A percentile compares a stretch with the other conserved stretches of the same genome.
Evolutionary conservation across 2,113 vertebrate species (phyloP).

Genomic region (Stegostoma tigrinum): DNA sequence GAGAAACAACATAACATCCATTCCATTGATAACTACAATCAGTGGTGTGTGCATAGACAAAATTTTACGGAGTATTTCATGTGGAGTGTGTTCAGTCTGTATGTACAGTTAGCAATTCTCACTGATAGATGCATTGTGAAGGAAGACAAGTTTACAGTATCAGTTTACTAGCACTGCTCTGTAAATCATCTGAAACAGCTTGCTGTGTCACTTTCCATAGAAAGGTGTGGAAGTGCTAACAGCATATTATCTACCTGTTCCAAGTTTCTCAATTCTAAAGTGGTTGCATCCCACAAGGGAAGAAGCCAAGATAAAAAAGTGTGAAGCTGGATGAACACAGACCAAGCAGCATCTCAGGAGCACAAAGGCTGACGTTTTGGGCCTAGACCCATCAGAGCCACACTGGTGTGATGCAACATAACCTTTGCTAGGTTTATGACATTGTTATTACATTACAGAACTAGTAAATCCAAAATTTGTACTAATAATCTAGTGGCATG

Average conservation of each 20-base stretch:
- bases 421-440: background rate
- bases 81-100: background rate
- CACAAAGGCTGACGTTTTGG: no score
- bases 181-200: slow-evolving; percentile 7
- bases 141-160: background rate
- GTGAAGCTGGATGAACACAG: no score
- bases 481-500: background rate
- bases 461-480: background rate
- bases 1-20: background rate
- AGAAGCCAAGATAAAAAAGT: no score
- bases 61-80: slow-evolving; percentile 18
- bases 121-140: slow-evolving; percentile 12
- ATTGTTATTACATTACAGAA: background rate
- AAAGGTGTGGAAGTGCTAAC: background rate
- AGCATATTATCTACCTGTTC: background rate
- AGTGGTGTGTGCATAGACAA: background rate
- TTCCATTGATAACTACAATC: background rate
- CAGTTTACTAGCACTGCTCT: background rate
- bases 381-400: no score
- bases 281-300: background rate
- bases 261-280: background rate
- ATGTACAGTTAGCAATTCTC: slow-evolving; percentile 17
- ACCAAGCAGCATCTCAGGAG: no score
- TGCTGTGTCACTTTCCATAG: background rate
- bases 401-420: background rate